Percentiles rank a stretch among this genome's conserved stretches.
Conservation (phyloP, 2,888 invertebrate species). For the Zhengitettix transpicula region DNA sequence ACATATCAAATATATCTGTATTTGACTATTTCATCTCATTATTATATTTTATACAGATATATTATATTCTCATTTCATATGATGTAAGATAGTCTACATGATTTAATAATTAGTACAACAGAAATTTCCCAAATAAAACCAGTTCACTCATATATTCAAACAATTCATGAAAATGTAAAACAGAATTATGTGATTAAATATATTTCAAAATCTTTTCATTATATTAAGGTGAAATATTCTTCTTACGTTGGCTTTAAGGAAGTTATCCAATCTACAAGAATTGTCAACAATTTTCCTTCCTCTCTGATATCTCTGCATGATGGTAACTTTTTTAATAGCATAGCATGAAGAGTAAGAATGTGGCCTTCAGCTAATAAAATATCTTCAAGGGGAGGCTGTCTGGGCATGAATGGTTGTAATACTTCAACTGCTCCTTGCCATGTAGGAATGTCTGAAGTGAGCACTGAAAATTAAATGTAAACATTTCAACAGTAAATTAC, state of each 20-base stretch:
- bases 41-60: too few species aligned
- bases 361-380: constrained; percentile 32
- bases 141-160: too few species aligned
- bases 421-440: constrained; percentile 30
- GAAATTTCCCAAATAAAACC: too few species aligned
- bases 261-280: constrained; percentile 18
- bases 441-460: constrained; percentile 19
- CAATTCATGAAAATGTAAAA: too few species aligned
- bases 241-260: constrained; percentile 36
- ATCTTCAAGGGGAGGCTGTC: constrained; percentile 31
- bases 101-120: too few species aligned
- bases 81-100: too few species aligned
- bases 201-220: background rate
- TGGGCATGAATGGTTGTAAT: constrained; percentile 27
- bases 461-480: too few species aligned
- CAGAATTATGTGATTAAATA: too few species aligned
- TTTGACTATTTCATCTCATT: too few species aligned
- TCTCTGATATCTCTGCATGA: constrained; percentile 26
- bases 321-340: constrained; percentile 32
- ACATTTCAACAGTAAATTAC: too few species aligned
- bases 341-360: constrained; percentile 35
- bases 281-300: constrained; percentile 20
- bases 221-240: constrained; percentile 1
- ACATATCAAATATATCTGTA: too few species aligned
- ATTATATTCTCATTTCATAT: too few species aligned